A percentile compares a stretch with the other conserved stretches of the same genome.
These are phyloP conservation scores for Galeopterus variegatus DNA, from an alignment of 2,113 vertebrate genomes.

Conservation along the genomic window DNA sequence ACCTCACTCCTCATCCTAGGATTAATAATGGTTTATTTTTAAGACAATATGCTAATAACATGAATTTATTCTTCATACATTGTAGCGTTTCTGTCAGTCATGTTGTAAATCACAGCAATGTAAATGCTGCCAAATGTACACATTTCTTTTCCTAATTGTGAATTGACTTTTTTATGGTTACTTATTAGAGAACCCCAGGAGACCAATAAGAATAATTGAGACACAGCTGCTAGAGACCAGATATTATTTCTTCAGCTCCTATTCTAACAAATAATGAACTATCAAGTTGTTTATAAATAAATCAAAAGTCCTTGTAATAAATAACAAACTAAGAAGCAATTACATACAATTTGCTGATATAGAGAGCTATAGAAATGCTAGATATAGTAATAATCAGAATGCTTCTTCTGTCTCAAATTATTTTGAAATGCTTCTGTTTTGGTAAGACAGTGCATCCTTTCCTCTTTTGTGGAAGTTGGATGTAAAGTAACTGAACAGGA, in stretches of 20 bases:
- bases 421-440: conserved; percentile 39
- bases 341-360: background rate
- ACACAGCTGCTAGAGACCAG: conserved; percentile 51
- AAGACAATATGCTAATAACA: background rate
- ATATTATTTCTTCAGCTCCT: conserved; percentile 74
- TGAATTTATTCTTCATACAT: background rate
- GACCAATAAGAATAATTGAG: conserved; percentile 64
- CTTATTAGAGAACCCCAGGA: conserved; percentile 69
- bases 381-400: background rate
- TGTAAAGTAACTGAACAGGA: background rate
- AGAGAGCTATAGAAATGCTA: background rate
- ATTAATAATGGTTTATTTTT: conserved; percentile 19
- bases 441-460: background rate
- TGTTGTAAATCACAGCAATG: conserved; percentile 14
- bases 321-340: conserved; percentile 56
- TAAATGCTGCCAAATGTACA: conserved; percentile 53
- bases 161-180: conserved; percentile 73
- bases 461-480: background rate
- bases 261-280: conserved; percentile 68
- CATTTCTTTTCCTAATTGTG: conserved; percentile 69
- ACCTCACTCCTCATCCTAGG: background rate
- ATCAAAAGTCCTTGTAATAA: conserved; percentile 38
- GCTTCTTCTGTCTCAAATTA: background rate
- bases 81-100: conserved; percentile 15
- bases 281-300: conserved; percentile 69